These are phyloP conservation scores for Copsychus sechellarum DNA, from an alignment of 2,113 vertebrate species.

Conservation along the genomic window DNA sequence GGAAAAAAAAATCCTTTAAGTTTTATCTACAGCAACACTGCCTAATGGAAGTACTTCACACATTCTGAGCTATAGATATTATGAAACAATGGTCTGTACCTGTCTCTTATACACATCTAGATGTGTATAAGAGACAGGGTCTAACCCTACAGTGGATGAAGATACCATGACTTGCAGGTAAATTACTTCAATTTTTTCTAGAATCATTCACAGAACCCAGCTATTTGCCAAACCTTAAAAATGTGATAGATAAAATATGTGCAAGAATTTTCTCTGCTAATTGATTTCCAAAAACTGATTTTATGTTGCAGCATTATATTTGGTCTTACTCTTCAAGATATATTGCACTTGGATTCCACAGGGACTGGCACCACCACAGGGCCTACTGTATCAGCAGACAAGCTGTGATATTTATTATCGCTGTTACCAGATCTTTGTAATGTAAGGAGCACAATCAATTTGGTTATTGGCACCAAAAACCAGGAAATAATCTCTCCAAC, in stretches of 20 bases:
- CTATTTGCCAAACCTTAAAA: background rate
- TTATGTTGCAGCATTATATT: background rate
- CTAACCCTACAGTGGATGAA: background rate
- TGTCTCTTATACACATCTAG: too few relatives aligned
- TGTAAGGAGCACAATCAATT: background rate
- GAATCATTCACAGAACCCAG: background rate
- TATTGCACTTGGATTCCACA: background rate
- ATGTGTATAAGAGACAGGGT: too few relatives aligned
- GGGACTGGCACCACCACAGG: background rate
- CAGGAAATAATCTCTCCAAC: background rate
- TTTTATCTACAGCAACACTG: background rate
- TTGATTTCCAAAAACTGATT: background rate
- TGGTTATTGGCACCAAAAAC: fast-evolving
- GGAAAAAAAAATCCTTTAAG: background rate
- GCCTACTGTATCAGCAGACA: background rate
- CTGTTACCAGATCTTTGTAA: background rate
- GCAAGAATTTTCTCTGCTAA: background rate
- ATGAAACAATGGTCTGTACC: background rate
- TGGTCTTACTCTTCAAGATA: background rate
- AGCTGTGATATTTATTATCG: background rate
- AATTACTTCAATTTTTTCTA: background rate
- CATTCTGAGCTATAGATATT: background rate
- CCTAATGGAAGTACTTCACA: background rate
- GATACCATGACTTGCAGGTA: background rate
- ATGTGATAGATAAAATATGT: background rate